These are phyloP conservation scores for Parapsyche elsis DNA, from an alignment of 1,140 invertebrate genomes.

Conservation along the genomic window DNA sequence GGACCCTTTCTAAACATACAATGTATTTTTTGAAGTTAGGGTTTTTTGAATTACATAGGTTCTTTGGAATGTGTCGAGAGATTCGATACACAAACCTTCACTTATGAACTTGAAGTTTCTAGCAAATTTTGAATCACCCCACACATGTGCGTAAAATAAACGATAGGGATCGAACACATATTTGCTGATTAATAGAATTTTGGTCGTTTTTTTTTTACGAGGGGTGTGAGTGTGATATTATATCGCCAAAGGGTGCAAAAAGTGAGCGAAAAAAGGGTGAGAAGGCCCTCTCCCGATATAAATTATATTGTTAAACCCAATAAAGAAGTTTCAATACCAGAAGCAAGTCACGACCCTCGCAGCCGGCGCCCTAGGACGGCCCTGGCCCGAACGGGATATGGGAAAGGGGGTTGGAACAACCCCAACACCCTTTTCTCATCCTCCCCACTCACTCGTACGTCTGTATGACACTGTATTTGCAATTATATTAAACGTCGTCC, in stretches of 20 bases:
- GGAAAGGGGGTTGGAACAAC: not conserved
- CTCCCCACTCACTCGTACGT: not conserved
- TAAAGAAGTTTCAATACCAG: slow-evolving; percentile 54
- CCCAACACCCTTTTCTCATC: not conserved
- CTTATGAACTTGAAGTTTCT: no score
- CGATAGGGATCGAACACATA: not conserved
- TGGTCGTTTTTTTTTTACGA: slow-evolving; percentile 34
- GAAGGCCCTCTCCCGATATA: slow-evolving; percentile 40
- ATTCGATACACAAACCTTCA: no score
- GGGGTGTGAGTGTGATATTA: slow-evolving; percentile 21
- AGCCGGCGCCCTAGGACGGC: slow-evolving; percentile 48
- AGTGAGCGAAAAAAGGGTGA: not conserved
- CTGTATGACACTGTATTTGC: slow-evolving; percentile 24
- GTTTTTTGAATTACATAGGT: no score
- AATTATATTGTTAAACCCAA: slow-evolving; percentile 56
- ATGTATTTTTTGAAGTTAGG: no score
- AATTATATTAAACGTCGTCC: slow-evolving; percentile 37
- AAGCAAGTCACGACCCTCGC: slow-evolving; percentile 52
- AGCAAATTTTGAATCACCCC: no score
- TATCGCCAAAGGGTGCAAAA: slow-evolving; percentile 26
- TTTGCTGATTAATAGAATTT: slow-evolving; percentile 34
- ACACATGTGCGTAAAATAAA: not conserved
- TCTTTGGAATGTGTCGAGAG: no score
- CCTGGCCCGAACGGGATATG: not conserved
- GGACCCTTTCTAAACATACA: no score